phyloP scores from a whole-genome alignment of 2,888 invertebrate genomes.

The Cylloceria caligata region DNA sequence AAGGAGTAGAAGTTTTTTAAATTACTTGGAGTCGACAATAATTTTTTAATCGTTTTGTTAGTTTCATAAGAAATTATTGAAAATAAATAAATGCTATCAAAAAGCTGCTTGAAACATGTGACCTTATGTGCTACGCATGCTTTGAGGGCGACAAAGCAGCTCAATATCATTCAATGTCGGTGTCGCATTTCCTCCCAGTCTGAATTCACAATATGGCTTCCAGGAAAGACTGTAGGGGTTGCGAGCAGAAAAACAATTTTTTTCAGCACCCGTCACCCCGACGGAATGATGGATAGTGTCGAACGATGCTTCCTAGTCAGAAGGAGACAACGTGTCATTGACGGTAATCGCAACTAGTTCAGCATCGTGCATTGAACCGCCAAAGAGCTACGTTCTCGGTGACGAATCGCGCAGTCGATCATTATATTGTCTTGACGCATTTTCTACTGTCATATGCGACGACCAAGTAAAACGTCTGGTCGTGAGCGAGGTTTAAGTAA shows the following conservation, averaged over 20 bases:
- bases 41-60: no score
- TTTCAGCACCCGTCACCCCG: conserved; percentile 12
- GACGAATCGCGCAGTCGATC: conserved; percentile 6
- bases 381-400: neutral
- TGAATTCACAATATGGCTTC: conserved; percentile 5
- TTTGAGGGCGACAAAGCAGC: neutral
- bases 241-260: conserved; percentile 3
- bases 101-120: no score
- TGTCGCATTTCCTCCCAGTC: neutral
- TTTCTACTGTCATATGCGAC: neutral
- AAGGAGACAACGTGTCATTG: conserved; percentile 69
- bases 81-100: no score
- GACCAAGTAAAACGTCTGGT: neutral
- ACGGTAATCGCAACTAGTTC: conserved; percentile 64
- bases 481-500: neutral
- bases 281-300: neutral
- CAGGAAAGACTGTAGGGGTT: neutral
- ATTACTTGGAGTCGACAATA: no score
- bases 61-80: no score
- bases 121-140: no score
- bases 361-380: conserved; percentile 39
- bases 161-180: neutral
- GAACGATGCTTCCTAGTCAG: neutral
- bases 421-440: conserved; percentile 12
- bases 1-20: no score